Evolutionary conservation across 2,888 invertebrate genomes (phyloP), one percentile per base, ranked within the genome.

Genomic region (Dione juno): DNA sequence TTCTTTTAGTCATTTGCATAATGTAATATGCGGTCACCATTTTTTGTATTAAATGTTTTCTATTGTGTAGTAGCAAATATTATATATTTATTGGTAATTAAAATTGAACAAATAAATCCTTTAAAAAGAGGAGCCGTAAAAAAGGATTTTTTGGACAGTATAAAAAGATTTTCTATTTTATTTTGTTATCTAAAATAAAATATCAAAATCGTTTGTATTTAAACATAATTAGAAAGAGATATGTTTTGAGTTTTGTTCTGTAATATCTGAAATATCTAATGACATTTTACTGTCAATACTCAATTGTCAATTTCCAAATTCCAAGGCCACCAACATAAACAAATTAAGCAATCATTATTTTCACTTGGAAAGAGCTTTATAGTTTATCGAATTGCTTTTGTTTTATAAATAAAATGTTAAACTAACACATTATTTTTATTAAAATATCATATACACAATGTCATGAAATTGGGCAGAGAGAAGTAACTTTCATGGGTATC

Each of bases 11-110:
- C 75, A 79, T 73, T 70, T 78, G 76, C 77, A 78, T 76, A 40
- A 80, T 79, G 45, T 80, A 80, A 66, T 76, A 80, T 6, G 80
- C 77, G n/a, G 80, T 80, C 16, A 80, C 80, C 80, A 80, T 80
- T 54, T 72, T 77, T 14, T 11, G 13, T 40, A 35, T 13, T 35
- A 21, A 9, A 41, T 19, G 13, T 19, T 41, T 45, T 48, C 48
- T 48, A 8, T 16, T 1, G 0, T 8, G 9, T 16, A 16, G 16
- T 16, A 9, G 9, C 9, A 48, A 48, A 16, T 16, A n/a, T 6
- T 45, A n/a, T 58, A 13, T 41, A 19, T 40, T 21, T 21, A 52
- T 9, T 8, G 19, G 14, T 53, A 28, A 35, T n/a, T 50, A 19
- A 19, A 50, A 50, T 11, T 50, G 19, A 10, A 16, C 19, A 19